Base-by-base conservation (phyloP, 2,888 invertebrate genomes). In the Phasia obesa region DNA sequence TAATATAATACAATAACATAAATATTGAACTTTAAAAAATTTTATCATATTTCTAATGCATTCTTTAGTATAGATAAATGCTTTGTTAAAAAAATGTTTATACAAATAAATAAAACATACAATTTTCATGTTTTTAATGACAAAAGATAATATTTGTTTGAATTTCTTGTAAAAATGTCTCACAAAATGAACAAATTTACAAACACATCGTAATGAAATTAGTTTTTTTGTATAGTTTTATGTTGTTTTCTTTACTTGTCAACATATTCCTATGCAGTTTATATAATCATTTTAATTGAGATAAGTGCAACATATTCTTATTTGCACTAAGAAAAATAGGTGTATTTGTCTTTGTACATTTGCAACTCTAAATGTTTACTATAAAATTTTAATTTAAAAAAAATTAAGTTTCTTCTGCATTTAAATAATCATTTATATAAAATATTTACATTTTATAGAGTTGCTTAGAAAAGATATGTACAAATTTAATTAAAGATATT, bases 261-360 rank as follows among this genome's bases (percentile, higher is more conserved):
- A 59, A 51, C 7, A 60, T 53, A 31, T 65, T 42, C 17, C 17
- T 51, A 21, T 44, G 3, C 11, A 69, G 42, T 60, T 51, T 42
- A 17, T 60, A 11, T 35, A 60, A 69, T 44, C 0, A 47, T 47
- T 70, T 62, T 70, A 62, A 77, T 77, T 69, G 35, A 62, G 60
- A 55, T 69, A 47, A 44, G 35, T 53, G 21, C 15, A 17, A 21
- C 0, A 19, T 1, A 38, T 35, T 19, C 6, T 13, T 23, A 47
- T 5, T 42, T 25, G 15, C 25, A n/a, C 15, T 27, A 67, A n/a
- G 23, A 38, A 53, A 53, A 53, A 6, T 51, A n/a, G n/a, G n/a
- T 23, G 7, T 23, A 4, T 35, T 11, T 21, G 19, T 31, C 6
- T 38, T 23, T 53, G 44, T 11, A n/a, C 13, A 11, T 38, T 7